Base-by-base conservation (phyloP, 1,140 invertebrate genomes). In the Cherax quadricarinatus region DNA sequence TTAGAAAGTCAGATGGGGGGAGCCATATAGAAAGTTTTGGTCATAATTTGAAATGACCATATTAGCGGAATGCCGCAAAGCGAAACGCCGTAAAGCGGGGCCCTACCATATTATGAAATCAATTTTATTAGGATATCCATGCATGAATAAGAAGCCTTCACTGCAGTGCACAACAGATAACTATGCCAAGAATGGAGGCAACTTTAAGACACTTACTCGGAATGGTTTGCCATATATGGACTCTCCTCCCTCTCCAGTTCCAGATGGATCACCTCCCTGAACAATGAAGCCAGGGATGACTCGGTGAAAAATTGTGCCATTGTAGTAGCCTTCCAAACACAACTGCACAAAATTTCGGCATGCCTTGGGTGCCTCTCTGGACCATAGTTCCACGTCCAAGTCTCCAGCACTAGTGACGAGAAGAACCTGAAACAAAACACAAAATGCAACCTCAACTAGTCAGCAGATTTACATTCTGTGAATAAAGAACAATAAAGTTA, bases 311-410 rank as follows among this genome's bases (percentile, higher is more conserved):
- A 98, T 97, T 18, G 97, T 98, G 66, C 96, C 96, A 95, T 99
- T 96, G 95, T 99, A 99, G 95, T 99, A 99, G 5, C 98, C 97
- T 96, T 99, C 99, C 96, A 99, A 95, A 95, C 98, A 99, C 14
- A 99, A 95, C 95, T 99, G 99, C 53, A 99, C 97, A 95, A 99
- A 99, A 96, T 99, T 99, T 92, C 98, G 96, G 94, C 98, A 99
- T 57, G 99, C 98, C 95, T 98, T 98, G 7, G 99, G 99, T 57
- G 98, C 96, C 96, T 99, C 99, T 95, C 98, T 98, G 0, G 98
- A 97, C 99, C 99, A 99, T 94, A 99, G 95, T 96, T 99, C 99
- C 89, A 99, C 97, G 94, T 99, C 99, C 93, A 99, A 98, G 94
- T 99, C 99, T 57, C 99, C 99, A 30, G 98, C 97, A 78, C 98